phyloP scores from a whole-genome alignment of 64 coral and sea anemone genomes.

The Stichodactyla helianthus region DNA sequence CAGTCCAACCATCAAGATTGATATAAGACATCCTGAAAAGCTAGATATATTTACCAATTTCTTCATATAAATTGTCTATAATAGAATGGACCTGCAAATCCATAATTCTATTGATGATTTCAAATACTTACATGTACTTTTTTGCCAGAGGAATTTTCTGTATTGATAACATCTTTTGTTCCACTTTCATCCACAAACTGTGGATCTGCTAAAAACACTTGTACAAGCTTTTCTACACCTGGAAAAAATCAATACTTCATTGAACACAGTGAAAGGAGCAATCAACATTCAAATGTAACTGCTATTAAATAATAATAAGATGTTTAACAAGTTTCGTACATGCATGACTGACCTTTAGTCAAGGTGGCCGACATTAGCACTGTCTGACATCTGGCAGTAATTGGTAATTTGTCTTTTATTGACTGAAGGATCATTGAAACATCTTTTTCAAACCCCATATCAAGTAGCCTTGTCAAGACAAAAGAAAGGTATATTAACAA shows the following conservation, averaged over 20 bases:
- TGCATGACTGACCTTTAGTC: constrained; percentile 51
- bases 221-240: constrained; percentile 10
- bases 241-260: not conserved
- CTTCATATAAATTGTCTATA: too few relatives aligned
- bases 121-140: too few relatives aligned
- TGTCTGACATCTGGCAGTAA: constrained; percentile 49
- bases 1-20: too few relatives aligned
- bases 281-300: too few relatives aligned
- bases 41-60: too few relatives aligned
- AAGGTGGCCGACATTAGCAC: constrained; percentile 88
- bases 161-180: not conserved
- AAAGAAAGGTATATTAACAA: not conserved
- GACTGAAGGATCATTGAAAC: constrained; percentile 66
- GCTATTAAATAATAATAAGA: too few relatives aligned
- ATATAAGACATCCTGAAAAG: too few relatives aligned
- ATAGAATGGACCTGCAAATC: too few relatives aligned
- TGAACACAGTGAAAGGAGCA: too few relatives aligned
- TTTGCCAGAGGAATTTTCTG: not conserved
- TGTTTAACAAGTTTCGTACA: too few relatives aligned
- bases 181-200: constrained; percentile 8
- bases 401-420: constrained; percentile 58
- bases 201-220: not conserved
- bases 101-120: too few relatives aligned
- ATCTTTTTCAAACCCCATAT: constrained; percentile 95
- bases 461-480: constrained; percentile 57